phyloP scores from a whole-genome alignment of 2,888 invertebrate genomes.

The Pterostichus niger region DNA sequence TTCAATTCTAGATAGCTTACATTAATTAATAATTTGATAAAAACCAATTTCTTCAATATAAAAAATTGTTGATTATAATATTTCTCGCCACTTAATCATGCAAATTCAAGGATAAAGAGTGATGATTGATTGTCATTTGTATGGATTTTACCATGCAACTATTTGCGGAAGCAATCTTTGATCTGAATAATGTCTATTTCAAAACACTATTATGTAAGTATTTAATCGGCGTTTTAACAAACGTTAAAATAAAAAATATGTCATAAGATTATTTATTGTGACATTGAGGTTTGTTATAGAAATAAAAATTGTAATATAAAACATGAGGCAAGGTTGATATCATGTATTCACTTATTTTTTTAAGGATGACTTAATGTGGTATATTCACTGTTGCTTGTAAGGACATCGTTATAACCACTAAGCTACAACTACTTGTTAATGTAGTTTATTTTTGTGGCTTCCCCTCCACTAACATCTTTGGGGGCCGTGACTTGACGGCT shows the following conservation, averaged over 20 bases:
- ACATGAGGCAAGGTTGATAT: conserved; percentile 12
- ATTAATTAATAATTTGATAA: neutral
- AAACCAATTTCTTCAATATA: too few relatives aligned
- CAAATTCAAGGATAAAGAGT: neutral
- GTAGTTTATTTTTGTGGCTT: too few relatives aligned
- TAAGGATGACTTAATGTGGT: too few relatives aligned
- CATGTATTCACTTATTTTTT: neutral
- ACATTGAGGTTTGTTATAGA: neutral
- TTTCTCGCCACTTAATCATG: neutral
- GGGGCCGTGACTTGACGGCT: too few relatives aligned
- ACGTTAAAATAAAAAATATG: neutral
- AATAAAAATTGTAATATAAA: neutral
- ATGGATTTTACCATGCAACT: neutral
- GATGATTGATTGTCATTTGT: neutral
- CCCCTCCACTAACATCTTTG: too few relatives aligned
- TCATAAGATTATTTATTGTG: neutral
- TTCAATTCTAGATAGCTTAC: neutral
- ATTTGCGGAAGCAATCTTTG: conserved; percentile 26
- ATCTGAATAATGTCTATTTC: neutral
- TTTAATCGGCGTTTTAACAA: neutral
- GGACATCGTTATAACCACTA: too few relatives aligned
- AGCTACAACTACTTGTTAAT: too few relatives aligned
- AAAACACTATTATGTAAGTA: neutral
- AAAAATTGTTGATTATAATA: neutral
- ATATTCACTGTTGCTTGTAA: too few relatives aligned